Percentiles rank a stretch among this genome's conserved stretches.
Evolutionary conservation across 2,888 invertebrate species (phyloP).

Genomic region (Cheilosia vulpina): DNA sequence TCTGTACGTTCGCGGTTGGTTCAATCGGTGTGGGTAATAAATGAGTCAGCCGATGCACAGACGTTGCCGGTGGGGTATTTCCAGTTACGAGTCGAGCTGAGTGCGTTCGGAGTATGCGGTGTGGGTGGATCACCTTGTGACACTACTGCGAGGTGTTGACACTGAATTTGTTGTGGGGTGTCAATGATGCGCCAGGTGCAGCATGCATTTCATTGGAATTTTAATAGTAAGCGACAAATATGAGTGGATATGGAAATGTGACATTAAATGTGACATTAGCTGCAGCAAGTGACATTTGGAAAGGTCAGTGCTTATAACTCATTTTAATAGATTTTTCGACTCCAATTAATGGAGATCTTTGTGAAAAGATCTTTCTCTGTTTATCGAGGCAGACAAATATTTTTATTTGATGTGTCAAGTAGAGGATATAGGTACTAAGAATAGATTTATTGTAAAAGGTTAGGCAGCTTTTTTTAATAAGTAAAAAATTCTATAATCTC

Average conservation of each 20-base stretch:
- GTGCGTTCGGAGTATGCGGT: background rate
- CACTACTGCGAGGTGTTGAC: conserved; percentile 5
- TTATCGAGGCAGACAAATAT: too few relatives aligned
- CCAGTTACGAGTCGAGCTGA: background rate
- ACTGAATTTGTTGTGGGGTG: conserved; percentile 40
- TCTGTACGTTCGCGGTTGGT: background rate
- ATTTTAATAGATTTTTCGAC: too few relatives aligned
- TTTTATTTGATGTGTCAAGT: too few relatives aligned
- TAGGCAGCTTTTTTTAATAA: too few relatives aligned
- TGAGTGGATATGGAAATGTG: background rate
- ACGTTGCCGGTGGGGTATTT: conserved; percentile 14
- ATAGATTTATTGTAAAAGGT: too few relatives aligned
- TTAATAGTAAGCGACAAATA: conserved; percentile 1
- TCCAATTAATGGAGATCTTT: too few relatives aligned
- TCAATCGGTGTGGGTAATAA: conserved; percentile 1
- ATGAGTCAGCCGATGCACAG: conserved; percentile 49
- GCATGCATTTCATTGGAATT: conserved; percentile 32
- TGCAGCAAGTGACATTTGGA: conserved; percentile 12
- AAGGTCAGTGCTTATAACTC: background rate
- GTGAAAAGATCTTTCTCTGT: too few relatives aligned
- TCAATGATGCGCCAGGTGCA: conserved; percentile 50
- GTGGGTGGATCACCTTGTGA: conserved; percentile 52
- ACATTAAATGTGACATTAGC: conserved; percentile 1
- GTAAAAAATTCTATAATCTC: too few relatives aligned
- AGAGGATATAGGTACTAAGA: too few relatives aligned